phyloP scores from a whole-genome alignment of 2,113 vertebrate species.

The Calcarius ornatus region DNA sequence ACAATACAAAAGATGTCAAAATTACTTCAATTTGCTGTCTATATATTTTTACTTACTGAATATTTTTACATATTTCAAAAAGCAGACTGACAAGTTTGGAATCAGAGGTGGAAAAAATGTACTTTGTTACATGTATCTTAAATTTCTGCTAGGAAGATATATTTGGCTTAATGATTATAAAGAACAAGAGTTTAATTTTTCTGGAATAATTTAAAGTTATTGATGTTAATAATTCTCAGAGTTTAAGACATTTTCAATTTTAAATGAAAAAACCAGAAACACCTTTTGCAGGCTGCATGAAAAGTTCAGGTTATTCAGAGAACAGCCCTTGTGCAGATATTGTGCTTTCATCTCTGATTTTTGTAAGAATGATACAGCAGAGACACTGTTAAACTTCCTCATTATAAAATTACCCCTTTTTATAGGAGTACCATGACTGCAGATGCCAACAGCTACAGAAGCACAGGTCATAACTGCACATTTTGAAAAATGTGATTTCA shows the following conservation, averaged over 20 bases:
- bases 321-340: neutral
- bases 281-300: neutral
- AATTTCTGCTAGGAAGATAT: neutral
- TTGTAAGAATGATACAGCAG: neutral
- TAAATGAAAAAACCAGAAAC: neutral
- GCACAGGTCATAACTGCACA: neutral
- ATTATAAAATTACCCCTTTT: neutral
- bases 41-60: neutral
- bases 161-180: neutral
- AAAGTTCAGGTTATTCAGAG: neutral
- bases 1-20: neutral
- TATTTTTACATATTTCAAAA: neutral
- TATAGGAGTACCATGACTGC: neutral
- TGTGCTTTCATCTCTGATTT: neutral
- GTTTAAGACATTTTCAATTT: neutral
- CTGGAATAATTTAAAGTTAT: neutral
- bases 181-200: neutral
- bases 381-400: neutral
- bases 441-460: neutral
- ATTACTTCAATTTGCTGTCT: neutral
- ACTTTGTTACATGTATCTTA: neutral
- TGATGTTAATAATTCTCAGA: neutral
- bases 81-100: neutral
- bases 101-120: neutral
- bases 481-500: neutral